Conservation (phyloP, 2,888 invertebrate species). For the Odontothrips loti region DNA sequence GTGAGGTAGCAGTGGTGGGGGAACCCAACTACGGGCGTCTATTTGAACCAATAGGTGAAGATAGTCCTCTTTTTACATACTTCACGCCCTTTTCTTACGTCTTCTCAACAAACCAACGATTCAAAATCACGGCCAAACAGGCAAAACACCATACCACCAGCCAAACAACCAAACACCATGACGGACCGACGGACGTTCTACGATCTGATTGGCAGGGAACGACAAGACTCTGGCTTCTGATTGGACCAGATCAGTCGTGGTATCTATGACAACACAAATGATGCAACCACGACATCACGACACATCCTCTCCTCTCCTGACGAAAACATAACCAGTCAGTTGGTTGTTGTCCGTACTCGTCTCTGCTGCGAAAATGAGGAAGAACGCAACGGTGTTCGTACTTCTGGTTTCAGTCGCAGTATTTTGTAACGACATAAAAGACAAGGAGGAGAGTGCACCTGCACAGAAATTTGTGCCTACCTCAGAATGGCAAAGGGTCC, state of each 20-base stretch:
- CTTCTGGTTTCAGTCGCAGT: not conserved
- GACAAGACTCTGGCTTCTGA: not conserved
- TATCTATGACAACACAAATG: not conserved
- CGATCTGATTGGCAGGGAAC: conserved; percentile 35
- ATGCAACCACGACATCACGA: not conserved
- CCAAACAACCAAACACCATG: no score
- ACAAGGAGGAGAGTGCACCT: not conserved
- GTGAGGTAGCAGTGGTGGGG: no score
- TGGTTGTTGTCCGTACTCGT: not conserved
- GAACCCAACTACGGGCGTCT: no score
- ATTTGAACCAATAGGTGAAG: no score
- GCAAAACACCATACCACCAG: no score
- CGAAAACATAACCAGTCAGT: no score
- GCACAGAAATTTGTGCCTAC: conserved; percentile 53
- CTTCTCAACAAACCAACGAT: no score
- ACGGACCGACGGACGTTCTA: no score
- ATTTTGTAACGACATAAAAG: not conserved
- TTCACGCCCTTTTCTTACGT: no score
- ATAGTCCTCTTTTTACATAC: no score
- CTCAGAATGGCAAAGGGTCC: conserved; percentile 60
- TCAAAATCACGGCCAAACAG: no score
- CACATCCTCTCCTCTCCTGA: not conserved
- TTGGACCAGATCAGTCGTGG: not conserved
- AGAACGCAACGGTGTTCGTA: not conserved
- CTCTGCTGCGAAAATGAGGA: not conserved